Conservation (phyloP, 1,140 invertebrate species). For the Pseudachorutes palmiensis region DNA sequence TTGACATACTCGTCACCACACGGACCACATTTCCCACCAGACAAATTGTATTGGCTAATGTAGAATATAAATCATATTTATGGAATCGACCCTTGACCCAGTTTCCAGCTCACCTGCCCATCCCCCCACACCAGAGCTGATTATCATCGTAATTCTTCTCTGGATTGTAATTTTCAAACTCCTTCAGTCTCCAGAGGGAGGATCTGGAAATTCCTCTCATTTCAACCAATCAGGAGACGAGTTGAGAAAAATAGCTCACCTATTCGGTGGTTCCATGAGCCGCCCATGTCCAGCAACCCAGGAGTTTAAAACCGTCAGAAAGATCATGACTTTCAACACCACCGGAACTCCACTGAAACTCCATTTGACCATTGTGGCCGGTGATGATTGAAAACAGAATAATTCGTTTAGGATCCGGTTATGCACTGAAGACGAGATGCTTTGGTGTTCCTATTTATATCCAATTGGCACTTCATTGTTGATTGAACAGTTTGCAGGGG, state of each 20-base stretch:
- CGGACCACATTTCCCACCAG: slow-evolving; percentile 8
- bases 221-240: not conserved
- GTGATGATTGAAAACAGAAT: not conserved
- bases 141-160: slow-evolving; percentile 14
- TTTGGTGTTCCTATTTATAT: not conserved
- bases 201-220: not conserved
- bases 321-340: not conserved
- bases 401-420: not conserved
- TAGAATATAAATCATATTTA: not conserved
- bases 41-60: not conserved
- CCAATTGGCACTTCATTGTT: not conserved
- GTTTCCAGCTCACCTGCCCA: slow-evolving; percentile 4
- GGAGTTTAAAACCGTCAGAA: not conserved
- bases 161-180: not conserved
- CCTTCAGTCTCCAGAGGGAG: not conserved
- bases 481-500: not conserved
- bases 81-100: not conserved
- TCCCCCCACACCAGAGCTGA: slow-evolving; percentile 14
- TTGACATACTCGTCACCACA: slow-evolving; percentile 44
- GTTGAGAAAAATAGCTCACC: not conserved
- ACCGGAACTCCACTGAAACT: no score
- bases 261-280: not conserved
- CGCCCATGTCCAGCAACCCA: not conserved
- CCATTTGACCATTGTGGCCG: not conserved
- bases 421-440: not conserved